Percentiles rank a stretch among this genome's conserved stretches.
phyloP scores from a whole-genome alignment of 2,113 vertebrate genomes.

The Murina feae region DNA sequence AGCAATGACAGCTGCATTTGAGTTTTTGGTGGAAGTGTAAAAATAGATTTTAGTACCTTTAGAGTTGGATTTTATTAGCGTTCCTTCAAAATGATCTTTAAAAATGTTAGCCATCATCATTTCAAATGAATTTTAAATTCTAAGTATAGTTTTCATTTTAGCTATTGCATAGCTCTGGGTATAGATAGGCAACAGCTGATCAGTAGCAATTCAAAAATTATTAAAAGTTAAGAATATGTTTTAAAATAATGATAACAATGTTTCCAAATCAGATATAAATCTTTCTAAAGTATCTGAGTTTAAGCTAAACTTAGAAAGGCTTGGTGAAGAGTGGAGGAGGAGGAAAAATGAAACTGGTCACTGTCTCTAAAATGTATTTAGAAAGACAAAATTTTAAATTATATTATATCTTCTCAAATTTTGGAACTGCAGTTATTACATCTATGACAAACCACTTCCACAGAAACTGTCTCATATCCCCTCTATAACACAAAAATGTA shows the following conservation, averaged over 20 bases:
- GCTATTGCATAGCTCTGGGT: not conserved
- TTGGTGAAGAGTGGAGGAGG: not conserved
- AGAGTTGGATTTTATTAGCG: not conserved
- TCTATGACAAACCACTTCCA: not conserved
- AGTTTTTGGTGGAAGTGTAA: not conserved
- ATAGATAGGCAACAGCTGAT: not conserved
- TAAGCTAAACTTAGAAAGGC: not conserved
- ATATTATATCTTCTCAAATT: not conserved
- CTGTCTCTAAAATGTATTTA: not conserved
- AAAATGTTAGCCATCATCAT: not conserved
- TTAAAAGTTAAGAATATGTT: not conserved
- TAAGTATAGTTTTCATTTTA: constrained; percentile 1
- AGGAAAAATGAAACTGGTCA: not conserved
- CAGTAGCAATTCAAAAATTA: not conserved
- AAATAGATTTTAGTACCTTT: not conserved
- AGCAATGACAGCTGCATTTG: not conserved
- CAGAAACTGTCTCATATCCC: not conserved
- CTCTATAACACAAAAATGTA: not conserved
- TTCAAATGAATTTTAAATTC: not conserved
- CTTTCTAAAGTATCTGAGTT: not conserved
- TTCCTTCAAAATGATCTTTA: not conserved
- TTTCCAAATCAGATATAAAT: not conserved
- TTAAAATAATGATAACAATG: constrained; percentile 32
- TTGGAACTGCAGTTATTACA: not conserved
- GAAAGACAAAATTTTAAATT: not conserved